Base-by-base conservation (phyloP, 1,140 invertebrate species). In the Calephelis virginiensis region DNA sequence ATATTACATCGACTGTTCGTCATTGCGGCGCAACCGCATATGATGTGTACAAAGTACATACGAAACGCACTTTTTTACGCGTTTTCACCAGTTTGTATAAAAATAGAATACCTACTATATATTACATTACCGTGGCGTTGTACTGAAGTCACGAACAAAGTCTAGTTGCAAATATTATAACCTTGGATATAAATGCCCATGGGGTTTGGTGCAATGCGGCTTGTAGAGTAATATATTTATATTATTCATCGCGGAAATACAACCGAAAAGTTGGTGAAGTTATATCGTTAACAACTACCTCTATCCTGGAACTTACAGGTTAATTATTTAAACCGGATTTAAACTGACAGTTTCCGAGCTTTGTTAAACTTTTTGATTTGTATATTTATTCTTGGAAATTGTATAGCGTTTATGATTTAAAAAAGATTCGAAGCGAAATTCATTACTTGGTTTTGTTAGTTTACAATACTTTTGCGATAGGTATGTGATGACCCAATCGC, bases 141-240 rank as follows among this genome's bases (percentile, higher is more conserved):
- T 14, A 14, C 13, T 50, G 14, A 53, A 28, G 8, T 5, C 14
- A 6, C 17, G 9, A 8, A 9, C 3, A 8, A 53, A 53, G 14
- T 5, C 10, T 17, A 17, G 17, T 62, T 62, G 48, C 64, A 62
- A 14, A 66, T 62, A 48, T 65, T 66, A 40, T 40, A 37, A 43
- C 48, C 56, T 64, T 59, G 28, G 48, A 66, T 66, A 14, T 43
- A 68, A 68, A 11, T 45, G 43, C 17, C 66, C 60, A 65, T 68
- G 70, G 63, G n/a, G 61, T 68, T 68, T 71, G 70, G 63, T 71
- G 70, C 70, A 71, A 13, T 71, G 70, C 70, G 70, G 70, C 53
- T 59, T 59, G 28, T 17, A 11, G 53, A 28, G 28, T 59, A 59
- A 59, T 59, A 38, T 59, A 59, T 59, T 59, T 59, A 59, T 59